Conservation (phyloP, 2,888 invertebrate genomes). For the Euzophera pinguis region DNA sequence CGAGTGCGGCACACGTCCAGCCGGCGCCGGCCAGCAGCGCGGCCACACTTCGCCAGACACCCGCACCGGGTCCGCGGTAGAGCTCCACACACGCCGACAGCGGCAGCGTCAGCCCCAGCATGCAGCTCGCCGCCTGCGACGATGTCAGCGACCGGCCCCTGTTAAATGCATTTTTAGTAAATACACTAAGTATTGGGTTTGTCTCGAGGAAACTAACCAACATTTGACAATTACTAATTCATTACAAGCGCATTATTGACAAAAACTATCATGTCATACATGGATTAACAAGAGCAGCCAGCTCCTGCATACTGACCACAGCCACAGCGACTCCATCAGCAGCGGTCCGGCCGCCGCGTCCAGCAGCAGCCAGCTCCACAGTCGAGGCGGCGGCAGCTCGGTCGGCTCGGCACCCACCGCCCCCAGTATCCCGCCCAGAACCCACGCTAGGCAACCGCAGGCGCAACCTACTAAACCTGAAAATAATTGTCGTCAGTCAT, state of each 20-base stretch:
- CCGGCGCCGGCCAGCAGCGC: slow-evolving; percentile 42
- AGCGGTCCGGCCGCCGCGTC: slow-evolving; percentile 95
- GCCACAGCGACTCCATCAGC: slow-evolving; percentile 85
- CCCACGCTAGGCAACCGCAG: slow-evolving; percentile 93
- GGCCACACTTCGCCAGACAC: slow-evolving; percentile 19
- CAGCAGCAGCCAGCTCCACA: slow-evolving; percentile 85
- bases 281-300: no score
- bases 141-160: slow-evolving; percentile 98
- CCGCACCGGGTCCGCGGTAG: slow-evolving; percentile 36
- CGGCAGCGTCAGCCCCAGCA: slow-evolving; percentile 92
- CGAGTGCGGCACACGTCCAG: slow-evolving; percentile 62
- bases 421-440: slow-evolving; percentile 92
- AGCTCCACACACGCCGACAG: slow-evolving; percentile 91
- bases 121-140: slow-evolving; percentile 91
- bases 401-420: slow-evolving; percentile 90
- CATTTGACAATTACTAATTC: no score
- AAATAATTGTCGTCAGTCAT: no score
- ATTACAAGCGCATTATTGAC: no score
- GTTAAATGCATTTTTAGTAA: slow-evolving; percentile 47
- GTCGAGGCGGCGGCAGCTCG: slow-evolving; percentile 89
- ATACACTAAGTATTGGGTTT: no score
- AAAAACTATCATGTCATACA: no score
- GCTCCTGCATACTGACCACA: slow-evolving; percentile 10
- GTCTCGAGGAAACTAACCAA: no score
- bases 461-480: slow-evolving; percentile 96